phyloP scores from a whole-genome alignment of 2,888 invertebrate genomes.

The Ophion slaviceki region DNA sequence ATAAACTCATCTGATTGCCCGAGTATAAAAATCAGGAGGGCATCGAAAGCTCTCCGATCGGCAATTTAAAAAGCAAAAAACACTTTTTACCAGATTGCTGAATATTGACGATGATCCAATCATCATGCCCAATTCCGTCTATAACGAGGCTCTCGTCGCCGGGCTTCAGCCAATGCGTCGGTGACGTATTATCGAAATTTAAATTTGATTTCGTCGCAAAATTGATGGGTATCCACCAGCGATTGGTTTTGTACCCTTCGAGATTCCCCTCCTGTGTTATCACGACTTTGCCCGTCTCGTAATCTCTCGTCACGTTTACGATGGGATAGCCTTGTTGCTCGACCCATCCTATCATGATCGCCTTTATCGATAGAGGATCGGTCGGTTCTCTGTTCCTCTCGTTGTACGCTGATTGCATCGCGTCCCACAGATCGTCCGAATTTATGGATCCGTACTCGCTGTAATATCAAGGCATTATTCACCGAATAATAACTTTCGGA shows the following conservation, averaged over 20 bases:
- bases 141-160: slow-evolving; percentile 62
- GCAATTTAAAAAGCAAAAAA: background rate
- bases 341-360: slow-evolving; percentile 81
- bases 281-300: slow-evolving; percentile 64
- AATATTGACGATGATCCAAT: slow-evolving; percentile 84
- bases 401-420: slow-evolving; percentile 66
- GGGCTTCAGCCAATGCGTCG: slow-evolving; percentile 67
- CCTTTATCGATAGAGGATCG: slow-evolving; percentile 77
- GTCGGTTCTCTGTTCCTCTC: slow-evolving; percentile 39
- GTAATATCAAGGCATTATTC: background rate
- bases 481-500: background rate
- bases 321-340: slow-evolving; percentile 83
- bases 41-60: background rate
- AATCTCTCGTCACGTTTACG: slow-evolving; percentile 77
- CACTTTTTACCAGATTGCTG: slow-evolving; percentile 75
- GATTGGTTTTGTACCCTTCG: slow-evolving; percentile 49
- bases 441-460: slow-evolving; percentile 67
- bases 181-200: slow-evolving; percentile 59
- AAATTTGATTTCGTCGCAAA: slow-evolving; percentile 69
- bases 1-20: too few species aligned
- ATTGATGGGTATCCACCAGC: slow-evolving; percentile 79
- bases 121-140: slow-evolving; percentile 68
- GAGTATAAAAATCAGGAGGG: too few species aligned
- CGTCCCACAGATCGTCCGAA: slow-evolving; percentile 73
- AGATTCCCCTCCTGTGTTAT: slow-evolving; percentile 69